phyloP scores from a whole-genome alignment of 2,888 invertebrate genomes.

The Galerucella calmariensis region DNA sequence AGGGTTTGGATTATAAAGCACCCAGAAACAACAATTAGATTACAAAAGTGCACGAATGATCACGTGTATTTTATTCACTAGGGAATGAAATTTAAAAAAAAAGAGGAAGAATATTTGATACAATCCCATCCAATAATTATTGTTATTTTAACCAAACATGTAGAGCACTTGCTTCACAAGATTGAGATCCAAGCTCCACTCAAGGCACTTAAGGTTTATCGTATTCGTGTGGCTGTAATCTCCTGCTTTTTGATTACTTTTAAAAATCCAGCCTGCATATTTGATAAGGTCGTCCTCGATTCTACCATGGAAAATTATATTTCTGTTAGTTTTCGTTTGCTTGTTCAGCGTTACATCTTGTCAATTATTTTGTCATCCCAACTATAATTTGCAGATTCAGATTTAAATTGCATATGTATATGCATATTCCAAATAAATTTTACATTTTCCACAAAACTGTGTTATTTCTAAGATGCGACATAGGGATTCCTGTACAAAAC shows the following conservation, averaged over 20 bases:
- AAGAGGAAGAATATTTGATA: background rate
- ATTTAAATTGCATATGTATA: too few species aligned
- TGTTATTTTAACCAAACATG: background rate
- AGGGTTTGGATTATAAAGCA: background rate
- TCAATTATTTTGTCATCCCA: background rate
- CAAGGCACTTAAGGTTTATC: background rate
- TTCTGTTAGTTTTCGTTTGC: too few species aligned
- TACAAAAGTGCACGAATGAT: background rate
- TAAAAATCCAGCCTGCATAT: background rate
- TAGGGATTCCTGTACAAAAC: too few species aligned
- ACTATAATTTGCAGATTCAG: too few species aligned
- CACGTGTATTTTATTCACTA: background rate
- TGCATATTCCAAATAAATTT: too few species aligned
- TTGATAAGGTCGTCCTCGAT: too few species aligned
- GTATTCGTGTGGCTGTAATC: background rate
- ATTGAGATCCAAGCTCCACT: too few species aligned
- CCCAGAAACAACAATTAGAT: conserved; percentile 4
- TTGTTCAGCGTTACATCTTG: too few species aligned
- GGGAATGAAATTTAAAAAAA: background rate
- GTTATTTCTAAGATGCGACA: too few species aligned
- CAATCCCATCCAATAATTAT: too few species aligned
- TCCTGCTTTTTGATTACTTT: background rate
- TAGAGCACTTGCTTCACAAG: background rate
- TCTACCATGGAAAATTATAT: too few species aligned
- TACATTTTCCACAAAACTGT: too few species aligned